These are phyloP conservation scores for Sclerodermus sp. DNA, from an alignment of 2,888 invertebrate species.

Conservation along the genomic window DNA sequence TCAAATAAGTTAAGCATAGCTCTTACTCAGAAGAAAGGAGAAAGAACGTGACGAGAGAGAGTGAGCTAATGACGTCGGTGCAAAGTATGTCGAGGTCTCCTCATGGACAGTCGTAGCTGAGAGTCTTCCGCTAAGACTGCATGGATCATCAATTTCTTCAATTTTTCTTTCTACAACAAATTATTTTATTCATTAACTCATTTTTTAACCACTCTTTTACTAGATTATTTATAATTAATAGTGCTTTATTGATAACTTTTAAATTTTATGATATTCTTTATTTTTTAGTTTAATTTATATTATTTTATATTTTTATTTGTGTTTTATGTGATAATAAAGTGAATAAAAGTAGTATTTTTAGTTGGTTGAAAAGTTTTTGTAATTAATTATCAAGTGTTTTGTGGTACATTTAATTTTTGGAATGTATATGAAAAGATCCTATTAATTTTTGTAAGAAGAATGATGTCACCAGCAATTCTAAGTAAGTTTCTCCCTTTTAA, in stretches of 20 bases:
- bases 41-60: constrained; percentile 33
- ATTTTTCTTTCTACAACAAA: not conserved
- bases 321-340: too few relatives aligned
- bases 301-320: too few relatives aligned
- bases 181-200: too few relatives aligned
- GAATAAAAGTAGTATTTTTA: too few relatives aligned
- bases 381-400: too few relatives aligned
- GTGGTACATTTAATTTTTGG: constrained; percentile 3
- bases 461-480: constrained; percentile 30
- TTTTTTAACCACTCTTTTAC: too few relatives aligned
- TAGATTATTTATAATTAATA: too few relatives aligned
- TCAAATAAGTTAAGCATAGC: constrained; percentile 34
- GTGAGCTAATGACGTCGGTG: constrained; percentile 29
- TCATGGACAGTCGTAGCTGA: constrained; percentile 53
- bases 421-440: constrained; percentile 17
- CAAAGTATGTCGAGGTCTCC: constrained; percentile 58
- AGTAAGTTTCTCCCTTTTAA: constrained; percentile 28
- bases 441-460: constrained; percentile 24
- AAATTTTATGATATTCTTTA: too few relatives aligned
- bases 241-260: too few relatives aligned
- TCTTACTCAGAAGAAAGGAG: constrained; percentile 44
- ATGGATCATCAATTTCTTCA: not conserved
- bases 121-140: constrained; percentile 12
- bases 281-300: not conserved
- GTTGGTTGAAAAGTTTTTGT: too few relatives aligned